phyloP scores from a whole-genome alignment of 2,888 invertebrate genomes.

The Gymnocheta viridis region DNA sequence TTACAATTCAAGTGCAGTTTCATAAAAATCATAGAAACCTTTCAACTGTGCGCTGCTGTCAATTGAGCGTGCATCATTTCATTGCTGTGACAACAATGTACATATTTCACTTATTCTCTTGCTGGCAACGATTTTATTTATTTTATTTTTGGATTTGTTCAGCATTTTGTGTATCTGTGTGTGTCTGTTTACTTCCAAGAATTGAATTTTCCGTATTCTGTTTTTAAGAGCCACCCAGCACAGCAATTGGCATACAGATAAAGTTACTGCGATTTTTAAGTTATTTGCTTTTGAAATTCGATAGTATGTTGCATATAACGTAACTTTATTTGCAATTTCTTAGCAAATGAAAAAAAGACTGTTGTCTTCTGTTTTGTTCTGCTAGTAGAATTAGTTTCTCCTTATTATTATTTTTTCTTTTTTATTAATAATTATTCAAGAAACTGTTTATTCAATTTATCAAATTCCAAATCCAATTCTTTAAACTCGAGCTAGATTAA shows the following conservation, averaged over 20 bases:
- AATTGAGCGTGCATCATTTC: slow-evolving; percentile 38
- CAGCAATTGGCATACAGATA: not conserved
- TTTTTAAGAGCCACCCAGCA: not conserved
- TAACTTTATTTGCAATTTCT: not conserved
- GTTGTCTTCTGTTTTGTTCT: too few species aligned
- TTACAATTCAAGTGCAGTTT: slow-evolving; percentile 16
- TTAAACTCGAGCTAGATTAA: too few species aligned
- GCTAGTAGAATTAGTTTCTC: too few species aligned
- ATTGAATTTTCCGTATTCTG: not conserved
- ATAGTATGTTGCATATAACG: not conserved
- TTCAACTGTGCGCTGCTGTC: slow-evolving; percentile 30
- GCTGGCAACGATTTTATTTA: not conserved
- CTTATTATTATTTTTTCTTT: too few species aligned
- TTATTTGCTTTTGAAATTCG: not conserved
- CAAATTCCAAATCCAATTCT: too few species aligned
- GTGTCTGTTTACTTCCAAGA: not conserved
- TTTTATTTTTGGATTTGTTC: not conserved
- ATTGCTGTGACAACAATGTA: slow-evolving; percentile 17
- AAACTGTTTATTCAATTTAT: too few species aligned
- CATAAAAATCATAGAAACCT: not conserved
- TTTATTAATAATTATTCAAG: too few species aligned
- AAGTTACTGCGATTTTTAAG: not conserved
- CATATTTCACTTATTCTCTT: not conserved
- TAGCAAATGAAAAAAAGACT: not conserved
- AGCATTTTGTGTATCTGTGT: not conserved